A percentile compares a stretch with the other conserved stretches of the same genome.
These are phyloP conservation scores for Centropus bengalensis DNA, from an alignment of 2,113 vertebrate genomes.

Conservation along the genomic window DNA sequence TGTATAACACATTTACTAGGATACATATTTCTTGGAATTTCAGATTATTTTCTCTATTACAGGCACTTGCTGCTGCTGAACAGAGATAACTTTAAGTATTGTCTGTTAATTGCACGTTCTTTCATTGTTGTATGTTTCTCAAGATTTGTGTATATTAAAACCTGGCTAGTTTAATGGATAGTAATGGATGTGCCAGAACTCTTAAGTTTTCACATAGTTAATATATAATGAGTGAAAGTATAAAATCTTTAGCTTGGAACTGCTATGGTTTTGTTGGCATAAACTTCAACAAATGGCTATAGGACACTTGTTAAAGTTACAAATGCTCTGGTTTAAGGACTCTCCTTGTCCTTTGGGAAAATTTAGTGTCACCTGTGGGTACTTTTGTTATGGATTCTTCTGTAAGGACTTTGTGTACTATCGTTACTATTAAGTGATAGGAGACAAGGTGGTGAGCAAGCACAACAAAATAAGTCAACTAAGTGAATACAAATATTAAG, in stretches of 20 bases:
- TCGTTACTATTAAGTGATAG: not conserved
- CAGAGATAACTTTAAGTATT: slow-evolving; percentile 60
- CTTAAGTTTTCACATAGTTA: slow-evolving; percentile 7
- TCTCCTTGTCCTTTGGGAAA: not conserved
- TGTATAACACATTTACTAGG: slow-evolving; percentile 50
- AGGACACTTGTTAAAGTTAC: not conserved
- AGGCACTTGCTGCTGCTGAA: slow-evolving; percentile 55
- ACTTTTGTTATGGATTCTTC: not conserved
- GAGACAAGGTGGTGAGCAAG: not conserved
- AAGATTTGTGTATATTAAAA: slow-evolving; percentile 47
- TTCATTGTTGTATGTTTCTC: slow-evolving; percentile 36
- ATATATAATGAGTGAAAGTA: not conserved
- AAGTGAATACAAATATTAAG: not conserved
- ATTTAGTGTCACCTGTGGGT: not conserved
- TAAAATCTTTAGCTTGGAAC: not conserved
- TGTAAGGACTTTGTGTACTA: not conserved
- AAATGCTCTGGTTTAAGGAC: not conserved
- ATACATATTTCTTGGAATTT: slow-evolving; percentile 64
- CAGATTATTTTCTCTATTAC: slow-evolving; percentile 28
- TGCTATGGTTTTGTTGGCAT: not conserved
- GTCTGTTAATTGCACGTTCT: slow-evolving; percentile 54
- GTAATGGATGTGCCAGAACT: not conserved
- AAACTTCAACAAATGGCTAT: not conserved
- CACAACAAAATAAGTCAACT: not conserved
- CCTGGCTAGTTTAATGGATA: not conserved